Base-by-base conservation (phyloP, 2,888 invertebrate genomes). In the Mythimna ferrago region DNA sequence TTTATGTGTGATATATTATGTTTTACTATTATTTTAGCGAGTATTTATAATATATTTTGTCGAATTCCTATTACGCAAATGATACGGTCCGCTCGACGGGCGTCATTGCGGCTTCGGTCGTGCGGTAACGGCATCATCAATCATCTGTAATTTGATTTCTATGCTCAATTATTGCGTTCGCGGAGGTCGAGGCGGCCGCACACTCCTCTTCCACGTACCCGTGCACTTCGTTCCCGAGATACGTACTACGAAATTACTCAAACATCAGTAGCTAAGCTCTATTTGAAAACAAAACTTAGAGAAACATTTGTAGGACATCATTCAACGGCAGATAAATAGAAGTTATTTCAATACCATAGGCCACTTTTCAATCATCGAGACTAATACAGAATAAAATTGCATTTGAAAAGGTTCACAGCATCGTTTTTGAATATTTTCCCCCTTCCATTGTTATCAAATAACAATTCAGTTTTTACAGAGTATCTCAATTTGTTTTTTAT, bases 131-230 rank as follows among this genome's bases (percentile, higher is more conserved):
- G 96, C 92, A 95, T 95, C 95, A 94, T 96, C 96, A 95, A 96
- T 96, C 96, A 94, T 95, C 95, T 93, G 93, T 96, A 95, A 96
- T 96, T 96, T 95, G 96, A 96, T 96, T 96, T 96, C 95, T 96
- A 95, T 95, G 94, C 95, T 95, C 96, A 96, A 96, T 96, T 96
- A 96, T 96, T 96, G 93, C 95, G 94, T 95, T 93, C 93, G 93
- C 94, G 92, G 94, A 95, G 95, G 94, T 95, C 95, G 95, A 88
- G 87, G 86, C 91, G 89, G 92, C 89, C 90, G 91, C 90, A 90
- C 91, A 91, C 92, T 92, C 90, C 87, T 90, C 90, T 94, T 92
- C 91, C 92, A 91, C 87, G 90, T 92, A 89, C 88, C 88, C 81
- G 84, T 87, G 88, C 87, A 86, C 87, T 89, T 87, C 87, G 86